These are phyloP conservation scores for Vesta saturnalis DNA, from an alignment of 2,888 invertebrate genomes.

Conservation along the genomic window DNA sequence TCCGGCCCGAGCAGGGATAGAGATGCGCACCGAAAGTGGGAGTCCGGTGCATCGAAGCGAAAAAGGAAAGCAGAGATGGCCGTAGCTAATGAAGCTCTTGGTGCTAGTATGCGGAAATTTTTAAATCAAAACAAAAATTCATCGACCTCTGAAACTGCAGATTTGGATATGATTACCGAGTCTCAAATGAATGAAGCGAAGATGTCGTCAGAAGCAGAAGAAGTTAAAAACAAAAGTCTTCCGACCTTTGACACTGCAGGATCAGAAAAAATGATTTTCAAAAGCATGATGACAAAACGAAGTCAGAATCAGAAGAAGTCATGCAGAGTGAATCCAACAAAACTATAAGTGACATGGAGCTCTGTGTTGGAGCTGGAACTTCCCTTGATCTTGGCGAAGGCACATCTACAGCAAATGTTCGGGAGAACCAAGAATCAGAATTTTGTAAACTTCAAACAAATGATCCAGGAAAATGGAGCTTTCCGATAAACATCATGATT, in stretches of 20 bases:
- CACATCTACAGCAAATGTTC: neutral
- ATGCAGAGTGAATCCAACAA: conserved; percentile 6
- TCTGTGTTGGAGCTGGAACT: neutral
- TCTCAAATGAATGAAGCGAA: neutral
- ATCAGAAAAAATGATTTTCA: conserved; percentile 9
- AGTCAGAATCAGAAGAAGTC: neutral
- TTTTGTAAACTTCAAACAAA: neutral
- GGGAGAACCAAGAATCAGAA: neutral
- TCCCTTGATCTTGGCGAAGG: neutral
- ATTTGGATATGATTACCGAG: conserved; percentile 3
- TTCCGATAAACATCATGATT: neutral
- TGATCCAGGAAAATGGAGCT: neutral
- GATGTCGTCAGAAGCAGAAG: neutral
- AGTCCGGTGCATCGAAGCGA: too few species aligned
- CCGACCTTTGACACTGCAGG: neutral
- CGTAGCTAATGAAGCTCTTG: conserved; percentile 3
- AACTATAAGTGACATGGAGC: too few species aligned
- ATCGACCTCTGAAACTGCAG: neutral
- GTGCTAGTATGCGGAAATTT: conserved; percentile 8
- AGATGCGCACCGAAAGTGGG: too few species aligned
- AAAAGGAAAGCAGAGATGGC: neutral
- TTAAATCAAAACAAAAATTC: conserved; percentile 2
- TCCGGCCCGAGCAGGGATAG: too few species aligned
- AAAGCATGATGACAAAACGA: neutral
- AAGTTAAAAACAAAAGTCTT: neutral